Evolutionary conservation across 2,888 invertebrate genomes (phyloP).

Genomic region (Caenorhabditis angaria): DNA sequence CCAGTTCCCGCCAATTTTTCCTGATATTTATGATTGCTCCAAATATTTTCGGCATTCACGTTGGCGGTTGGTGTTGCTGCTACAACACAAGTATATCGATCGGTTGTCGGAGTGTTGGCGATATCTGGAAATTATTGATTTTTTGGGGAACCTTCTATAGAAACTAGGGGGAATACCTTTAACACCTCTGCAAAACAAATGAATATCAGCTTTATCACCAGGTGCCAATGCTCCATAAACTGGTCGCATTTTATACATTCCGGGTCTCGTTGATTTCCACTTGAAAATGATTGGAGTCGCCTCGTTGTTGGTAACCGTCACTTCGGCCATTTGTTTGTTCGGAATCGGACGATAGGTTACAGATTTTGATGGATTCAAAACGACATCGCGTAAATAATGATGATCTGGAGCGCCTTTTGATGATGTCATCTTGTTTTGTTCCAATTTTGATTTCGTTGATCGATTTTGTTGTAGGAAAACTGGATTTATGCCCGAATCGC

Average conservation of each 20-base stretch:
- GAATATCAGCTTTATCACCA: background rate
- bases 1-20: conserved; percentile 9
- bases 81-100: conserved; percentile 13
- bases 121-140: no score
- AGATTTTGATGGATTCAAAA: conserved; percentile 12
- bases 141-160: no score
- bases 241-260: conserved; percentile 15
- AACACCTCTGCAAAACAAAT: conserved; percentile 7
- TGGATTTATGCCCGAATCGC: no score
- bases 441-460: no score
- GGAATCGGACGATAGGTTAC: conserved; percentile 16
- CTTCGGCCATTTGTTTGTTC: conserved; percentile 12
- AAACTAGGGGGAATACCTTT: no score
- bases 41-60: conserved; percentile 12
- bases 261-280: conserved; percentile 15
- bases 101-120: background rate
- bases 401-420: background rate
- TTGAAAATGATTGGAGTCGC: conserved; percentile 10
- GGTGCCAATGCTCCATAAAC: conserved; percentile 6
- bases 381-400: background rate
- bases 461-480: no score
- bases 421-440: no score
- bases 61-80: conserved; percentile 12
- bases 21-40: conserved; percentile 18
- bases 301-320: conserved; percentile 9